A percentile compares a stretch with the other conserved stretches of the same genome.
phyloP scores from a whole-genome alignment of 2,113 vertebrate genomes.

The Ursus arctos region DNA sequence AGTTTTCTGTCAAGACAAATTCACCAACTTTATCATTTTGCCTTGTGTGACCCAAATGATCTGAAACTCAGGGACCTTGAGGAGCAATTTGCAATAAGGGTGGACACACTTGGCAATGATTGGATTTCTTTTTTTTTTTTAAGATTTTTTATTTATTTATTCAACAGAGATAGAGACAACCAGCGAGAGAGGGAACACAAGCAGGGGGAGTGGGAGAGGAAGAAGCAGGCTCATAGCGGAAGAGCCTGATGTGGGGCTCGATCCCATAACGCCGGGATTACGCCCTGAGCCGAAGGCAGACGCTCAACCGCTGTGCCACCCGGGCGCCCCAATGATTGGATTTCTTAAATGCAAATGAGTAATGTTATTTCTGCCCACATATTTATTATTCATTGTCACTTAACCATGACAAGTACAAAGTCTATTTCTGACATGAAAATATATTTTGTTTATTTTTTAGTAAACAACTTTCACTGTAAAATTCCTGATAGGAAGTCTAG shows the following conservation, averaged over 20 bases:
- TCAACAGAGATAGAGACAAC: too few species aligned
- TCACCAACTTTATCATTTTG: constrained; percentile 19
- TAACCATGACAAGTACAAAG: constrained; percentile 38
- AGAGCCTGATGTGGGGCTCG: too few species aligned
- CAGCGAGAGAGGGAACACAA: too few species aligned
- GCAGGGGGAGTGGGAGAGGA: too few species aligned
- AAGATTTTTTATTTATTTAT: too few species aligned
- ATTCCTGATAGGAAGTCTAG: background rate
- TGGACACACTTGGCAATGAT: constrained; percentile 10
- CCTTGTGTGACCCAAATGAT: background rate
- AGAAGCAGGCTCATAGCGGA: too few species aligned
- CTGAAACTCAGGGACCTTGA: background rate
- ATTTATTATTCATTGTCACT: constrained; percentile 61
- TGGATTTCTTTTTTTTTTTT: background rate
- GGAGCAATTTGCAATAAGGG: background rate
- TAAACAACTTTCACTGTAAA: background rate
- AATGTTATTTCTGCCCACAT: constrained; percentile 33
- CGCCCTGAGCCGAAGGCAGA: too few species aligned
- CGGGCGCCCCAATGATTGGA: background rate
- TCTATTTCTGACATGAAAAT: constrained; percentile 49
- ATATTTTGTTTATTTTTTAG: constrained; percentile 49
- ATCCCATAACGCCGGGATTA: too few species aligned
- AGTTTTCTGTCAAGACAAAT: background rate
- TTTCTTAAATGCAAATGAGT: constrained; percentile 47
- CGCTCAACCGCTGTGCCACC: too few species aligned